A percentile compares a stretch with the other conserved stretches of the same genome.
These are phyloP conservation scores for Zosterops lateralis DNA, from an alignment of 2,113 vertebrate species.

Conservation along the genomic window DNA sequence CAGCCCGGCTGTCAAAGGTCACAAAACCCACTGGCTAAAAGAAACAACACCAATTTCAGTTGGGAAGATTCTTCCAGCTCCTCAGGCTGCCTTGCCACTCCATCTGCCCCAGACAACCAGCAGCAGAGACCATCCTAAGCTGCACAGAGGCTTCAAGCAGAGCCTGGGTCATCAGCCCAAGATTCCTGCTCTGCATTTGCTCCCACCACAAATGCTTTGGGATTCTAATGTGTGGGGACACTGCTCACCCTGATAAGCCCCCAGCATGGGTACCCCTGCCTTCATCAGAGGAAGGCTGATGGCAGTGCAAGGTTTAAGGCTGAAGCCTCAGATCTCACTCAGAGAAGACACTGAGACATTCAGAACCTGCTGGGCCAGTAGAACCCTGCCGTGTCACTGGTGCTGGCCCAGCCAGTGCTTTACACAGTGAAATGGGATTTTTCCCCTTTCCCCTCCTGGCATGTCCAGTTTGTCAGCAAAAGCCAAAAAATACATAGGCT, in stretches of 20 bases:
- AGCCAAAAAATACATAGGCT: not conserved
- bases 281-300: not conserved
- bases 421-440: not conserved
- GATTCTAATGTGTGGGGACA: rapidly evolving
- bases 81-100: not conserved
- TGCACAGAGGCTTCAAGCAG: not conserved
- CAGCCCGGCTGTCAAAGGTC: constrained; percentile 94
- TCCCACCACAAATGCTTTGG: not conserved
- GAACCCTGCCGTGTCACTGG: not conserved
- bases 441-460: not conserved
- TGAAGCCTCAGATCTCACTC: not conserved
- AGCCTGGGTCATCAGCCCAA: not conserved
- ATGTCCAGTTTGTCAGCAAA: not conserved
- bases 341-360: not conserved
- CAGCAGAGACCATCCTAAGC: not conserved
- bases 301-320: not conserved
- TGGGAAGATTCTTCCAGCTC: not conserved
- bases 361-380: not conserved
- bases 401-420: not conserved
- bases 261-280: not conserved
- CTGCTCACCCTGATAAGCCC: not conserved
- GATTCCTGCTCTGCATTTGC: not conserved
- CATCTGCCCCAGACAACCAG: not conserved
- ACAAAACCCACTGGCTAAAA: constrained; percentile 97
- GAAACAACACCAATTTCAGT: constrained; percentile 4